phyloP scores from a whole-genome alignment of 1,140 invertebrate species.

The Drosophila nasuta region DNA sequence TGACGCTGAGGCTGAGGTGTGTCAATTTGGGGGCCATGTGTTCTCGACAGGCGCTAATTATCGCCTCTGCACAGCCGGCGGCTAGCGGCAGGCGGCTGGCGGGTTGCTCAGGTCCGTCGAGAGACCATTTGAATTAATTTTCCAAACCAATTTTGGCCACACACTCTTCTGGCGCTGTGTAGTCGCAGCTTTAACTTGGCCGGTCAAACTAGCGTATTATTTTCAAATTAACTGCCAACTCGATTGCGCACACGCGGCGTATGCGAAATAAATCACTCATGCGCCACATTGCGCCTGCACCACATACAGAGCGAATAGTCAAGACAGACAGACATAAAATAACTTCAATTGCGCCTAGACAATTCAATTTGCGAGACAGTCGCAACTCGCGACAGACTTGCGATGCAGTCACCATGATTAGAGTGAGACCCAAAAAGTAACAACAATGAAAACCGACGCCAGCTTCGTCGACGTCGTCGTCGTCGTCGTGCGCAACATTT shows the following conservation, averaged over 20 bases:
- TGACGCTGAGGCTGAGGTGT: slow-evolving; percentile 31
- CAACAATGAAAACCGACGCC: slow-evolving; percentile 56
- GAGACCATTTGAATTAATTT: slow-evolving; percentile 66
- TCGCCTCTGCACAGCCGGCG: slow-evolving; percentile 70
- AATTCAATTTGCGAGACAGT: slow-evolving; percentile 77
- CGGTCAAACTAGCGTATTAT: slow-evolving; percentile 46
- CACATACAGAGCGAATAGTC: not conserved
- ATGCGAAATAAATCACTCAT: slow-evolving; percentile 82
- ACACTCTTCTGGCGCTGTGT: slow-evolving; percentile 26
- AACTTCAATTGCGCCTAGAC: slow-evolving; percentile 59
- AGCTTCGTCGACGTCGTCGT: not conserved
- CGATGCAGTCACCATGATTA: slow-evolving; percentile 71
- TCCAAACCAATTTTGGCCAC: slow-evolving; percentile 60
- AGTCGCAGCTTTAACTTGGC: not conserved
- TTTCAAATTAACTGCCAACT: slow-evolving; percentile 74
- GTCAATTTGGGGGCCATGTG: slow-evolving; percentile 60
- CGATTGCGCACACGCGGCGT: slow-evolving; percentile 74
- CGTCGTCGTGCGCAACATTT: slow-evolving; percentile 60
- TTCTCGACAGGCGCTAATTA: slow-evolving; percentile 79
- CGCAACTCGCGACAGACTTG: slow-evolving; percentile 44
- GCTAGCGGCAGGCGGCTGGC: slow-evolving; percentile 27
- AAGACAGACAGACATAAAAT: slow-evolving; percentile 29
- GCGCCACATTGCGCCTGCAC: slow-evolving; percentile 58
- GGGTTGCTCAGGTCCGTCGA: slow-evolving; percentile 47
- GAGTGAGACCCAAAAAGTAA: slow-evolving; percentile 9